Conservation (phyloP, 1,140 invertebrate species). For the Spodoptera litura region DNA sequence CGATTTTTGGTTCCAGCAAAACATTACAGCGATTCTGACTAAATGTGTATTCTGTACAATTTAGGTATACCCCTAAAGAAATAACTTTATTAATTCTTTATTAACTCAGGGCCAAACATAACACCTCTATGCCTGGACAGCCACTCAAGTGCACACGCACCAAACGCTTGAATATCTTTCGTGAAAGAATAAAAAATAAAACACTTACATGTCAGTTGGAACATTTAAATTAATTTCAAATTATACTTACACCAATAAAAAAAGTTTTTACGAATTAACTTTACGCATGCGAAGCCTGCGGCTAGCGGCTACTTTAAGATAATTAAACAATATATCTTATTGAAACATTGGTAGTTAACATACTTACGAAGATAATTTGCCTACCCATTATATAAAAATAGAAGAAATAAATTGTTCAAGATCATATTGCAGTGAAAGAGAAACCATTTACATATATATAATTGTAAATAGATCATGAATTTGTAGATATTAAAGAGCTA, state of each 20-base stretch:
- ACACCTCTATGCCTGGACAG: no score
- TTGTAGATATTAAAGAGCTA: no score
- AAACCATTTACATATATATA: not conserved
- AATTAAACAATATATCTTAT: constrained; percentile 42
- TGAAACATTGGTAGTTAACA: constrained; percentile 27
- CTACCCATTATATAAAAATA: not conserved
- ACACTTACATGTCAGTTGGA: not conserved
- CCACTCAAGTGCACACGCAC: not conserved
- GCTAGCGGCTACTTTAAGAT: constrained; percentile 21
- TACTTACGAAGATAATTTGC: not conserved
- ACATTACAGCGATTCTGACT: no score
- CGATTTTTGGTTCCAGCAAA: no score
- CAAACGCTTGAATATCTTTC: not conserved
- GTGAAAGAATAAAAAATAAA: no score
- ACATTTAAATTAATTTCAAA: constrained; percentile 20
- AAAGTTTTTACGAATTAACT: constrained; percentile 29
- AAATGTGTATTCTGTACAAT: no score
- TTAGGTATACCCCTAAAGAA: no score
- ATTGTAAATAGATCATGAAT: not conserved
- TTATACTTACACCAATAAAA: constrained; percentile 16
- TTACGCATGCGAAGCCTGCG: constrained; percentile 8
- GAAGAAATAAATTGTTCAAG: not conserved
- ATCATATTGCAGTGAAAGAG: constrained; percentile 8
- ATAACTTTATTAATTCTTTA: no score
- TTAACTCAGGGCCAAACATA: no score